Base-by-base conservation (phyloP, 2,888 invertebrate species). In the Holacanthella duospinosa region DNA sequence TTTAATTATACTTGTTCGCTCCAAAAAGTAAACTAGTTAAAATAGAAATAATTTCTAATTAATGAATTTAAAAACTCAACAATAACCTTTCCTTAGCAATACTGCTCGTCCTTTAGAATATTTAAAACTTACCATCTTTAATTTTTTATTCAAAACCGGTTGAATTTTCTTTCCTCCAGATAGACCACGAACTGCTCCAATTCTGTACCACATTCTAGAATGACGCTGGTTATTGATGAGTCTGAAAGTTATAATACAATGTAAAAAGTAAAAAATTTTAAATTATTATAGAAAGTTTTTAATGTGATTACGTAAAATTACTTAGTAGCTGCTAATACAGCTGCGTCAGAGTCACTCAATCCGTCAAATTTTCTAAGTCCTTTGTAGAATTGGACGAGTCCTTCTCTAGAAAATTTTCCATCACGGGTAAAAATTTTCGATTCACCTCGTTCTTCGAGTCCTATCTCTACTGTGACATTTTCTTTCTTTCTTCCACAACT, bases 161-260 rank as follows among this genome's bases (percentile, higher is more conserved):
- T 77, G 73, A 68, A 78, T 74, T 74, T 78, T 77, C 59, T 76
- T 74, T 29, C 80, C 78, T 24, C 82, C 82, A 2, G 80, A 78
- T 65, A 83, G 68, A 59, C 75, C 76, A 6, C 82, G 74, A 44
- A 79, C 78, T 29, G 82, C 83, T 61, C 81, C 80, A 66, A 83
- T 82, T 16, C 83, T 77, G 75, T 84, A 83, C 81, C 82, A 83
- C 69, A 81, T 77, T 9, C 81, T 77, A 44, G 79, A 78, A 70
- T 82, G 82, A 0, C 78, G 77, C 67, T 78, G 77, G 29, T 78
- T 77, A 68, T 80, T 79, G 26, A 80, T 78, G 65, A 82, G 64
- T 70, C 78, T 77, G 54, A 24, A 66, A 57, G 48, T 62, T 44
- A 64, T 28, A 56, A 43, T 43, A 60, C 36, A 27, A 1, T 44